Percentiles rank a stretch among this genome's conserved stretches.
Conservation (phyloP, 2,113 vertebrate genomes). For the Alaudala cheleensis region DNA sequence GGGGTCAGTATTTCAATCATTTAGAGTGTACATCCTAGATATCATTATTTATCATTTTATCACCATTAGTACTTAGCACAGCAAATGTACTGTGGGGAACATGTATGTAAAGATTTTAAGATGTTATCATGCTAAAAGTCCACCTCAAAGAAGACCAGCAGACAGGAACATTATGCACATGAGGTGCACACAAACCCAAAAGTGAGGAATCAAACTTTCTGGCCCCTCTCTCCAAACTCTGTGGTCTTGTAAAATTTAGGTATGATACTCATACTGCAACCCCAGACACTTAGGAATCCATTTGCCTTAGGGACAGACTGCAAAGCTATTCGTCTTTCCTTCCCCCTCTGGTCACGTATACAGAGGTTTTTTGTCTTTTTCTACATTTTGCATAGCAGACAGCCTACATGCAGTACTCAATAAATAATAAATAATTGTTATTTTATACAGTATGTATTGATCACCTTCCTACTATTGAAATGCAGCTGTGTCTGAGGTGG, state of each 20-base stretch:
- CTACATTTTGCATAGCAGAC: not conserved
- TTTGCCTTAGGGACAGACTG: not conserved
- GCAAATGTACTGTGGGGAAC: not conserved
- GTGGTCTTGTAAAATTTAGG: not conserved
- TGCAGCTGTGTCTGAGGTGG: not conserved
- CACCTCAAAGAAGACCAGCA: not conserved
- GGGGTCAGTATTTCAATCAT: not conserved
- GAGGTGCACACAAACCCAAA: not conserved
- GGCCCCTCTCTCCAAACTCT: not conserved
- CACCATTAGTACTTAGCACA: not conserved
- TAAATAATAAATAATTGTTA: constrained; percentile 52
- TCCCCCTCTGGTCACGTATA: not conserved
- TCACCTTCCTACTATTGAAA: not conserved
- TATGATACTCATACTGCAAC: not conserved
- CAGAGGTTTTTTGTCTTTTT: constrained; percentile 6
- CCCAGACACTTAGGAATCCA: not conserved
- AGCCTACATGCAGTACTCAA: not conserved
- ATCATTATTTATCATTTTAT: not conserved
- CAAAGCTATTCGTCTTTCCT: not conserved
- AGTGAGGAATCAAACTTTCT: not conserved
- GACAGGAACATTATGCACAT: not conserved
- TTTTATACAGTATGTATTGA: constrained; percentile 25
- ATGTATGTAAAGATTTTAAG: not conserved
- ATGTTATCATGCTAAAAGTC: not conserved
- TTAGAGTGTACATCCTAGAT: not conserved